Percentiles rank a stretch among this genome's conserved stretches.
Evolutionary conservation across 35 echinoderm and acorn worm genomes (phyloP).

Genomic region (Apostichopus californicus): DNA sequence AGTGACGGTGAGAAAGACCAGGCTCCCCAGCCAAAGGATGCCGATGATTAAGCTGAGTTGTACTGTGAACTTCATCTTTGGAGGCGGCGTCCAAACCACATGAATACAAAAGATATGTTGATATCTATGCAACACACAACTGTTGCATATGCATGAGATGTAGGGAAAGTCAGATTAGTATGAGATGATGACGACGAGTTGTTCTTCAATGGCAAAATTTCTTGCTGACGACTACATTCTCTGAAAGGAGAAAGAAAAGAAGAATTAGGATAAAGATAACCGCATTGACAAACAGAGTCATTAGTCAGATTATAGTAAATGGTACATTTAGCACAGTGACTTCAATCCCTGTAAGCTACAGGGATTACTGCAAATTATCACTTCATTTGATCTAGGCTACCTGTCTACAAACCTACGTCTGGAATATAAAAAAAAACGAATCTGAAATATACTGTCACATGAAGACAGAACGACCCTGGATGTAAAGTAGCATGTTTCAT

Average conservation of each 20-base stretch:
- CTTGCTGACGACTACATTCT: neutral
- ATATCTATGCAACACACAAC: neutral
- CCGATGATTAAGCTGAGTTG: slow-evolving; percentile 48
- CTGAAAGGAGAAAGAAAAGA: neutral
- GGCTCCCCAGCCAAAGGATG: slow-evolving; percentile 38
- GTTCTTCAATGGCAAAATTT: neutral
- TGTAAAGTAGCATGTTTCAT: too few relatives aligned
- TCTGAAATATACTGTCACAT: too few relatives aligned
- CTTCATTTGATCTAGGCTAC: too few relatives aligned
- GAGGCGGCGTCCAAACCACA: neutral
- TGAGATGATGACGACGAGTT: neutral
- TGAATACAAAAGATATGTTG: neutral
- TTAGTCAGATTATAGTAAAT: too few relatives aligned
- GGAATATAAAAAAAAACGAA: too few relatives aligned
- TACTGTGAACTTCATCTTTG: slow-evolving; percentile 43
- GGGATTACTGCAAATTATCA: too few relatives aligned
- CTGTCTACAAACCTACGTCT: too few relatives aligned
- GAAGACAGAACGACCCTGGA: too few relatives aligned
- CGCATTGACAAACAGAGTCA: too few relatives aligned
- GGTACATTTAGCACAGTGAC: too few relatives aligned
- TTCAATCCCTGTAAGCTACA: too few relatives aligned
- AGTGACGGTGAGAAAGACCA: slow-evolving; percentile 30
- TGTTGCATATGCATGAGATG: neutral
- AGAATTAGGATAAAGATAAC: too few relatives aligned
- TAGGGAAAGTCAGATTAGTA: neutral